These are phyloP conservation scores for Phoxinus dragarum DNA, from an alignment of 2,797 vertebrate species.

Conservation along the genomic window DNA sequence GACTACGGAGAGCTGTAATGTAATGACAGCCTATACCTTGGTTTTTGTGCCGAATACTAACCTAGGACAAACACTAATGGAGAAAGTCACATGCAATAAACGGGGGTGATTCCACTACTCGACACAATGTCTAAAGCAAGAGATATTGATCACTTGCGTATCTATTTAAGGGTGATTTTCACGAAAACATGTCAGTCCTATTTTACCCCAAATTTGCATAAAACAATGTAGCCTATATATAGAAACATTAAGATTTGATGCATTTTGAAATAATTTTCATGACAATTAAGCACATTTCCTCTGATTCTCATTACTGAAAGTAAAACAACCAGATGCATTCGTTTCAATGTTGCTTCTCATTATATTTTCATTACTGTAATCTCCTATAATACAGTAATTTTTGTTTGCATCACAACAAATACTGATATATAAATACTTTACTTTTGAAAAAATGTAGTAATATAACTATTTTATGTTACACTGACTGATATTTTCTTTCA, in stretches of 20 bases:
- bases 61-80: constrained; percentile 27
- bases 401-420: not conserved
- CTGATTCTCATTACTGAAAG: not conserved
- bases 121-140: not conserved
- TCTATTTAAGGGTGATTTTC: not conserved
- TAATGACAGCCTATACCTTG: constrained; percentile 50
- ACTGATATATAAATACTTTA: not conserved
- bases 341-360: not conserved
- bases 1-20: constrained; percentile 38
- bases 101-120: not conserved
- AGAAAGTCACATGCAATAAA: constrained; percentile 23
- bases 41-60: constrained; percentile 42
- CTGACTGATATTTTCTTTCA: not conserved
- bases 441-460: not conserved
- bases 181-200: not conserved
- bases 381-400: not conserved
- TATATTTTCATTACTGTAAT: not conserved
- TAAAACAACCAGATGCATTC: not conserved
- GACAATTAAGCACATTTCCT: not conserved
- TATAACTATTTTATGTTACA: not conserved
- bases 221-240: not conserved
- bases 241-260: not conserved
- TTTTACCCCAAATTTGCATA: constrained; percentile 1
- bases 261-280: not conserved
- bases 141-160: not conserved